These are phyloP conservation scores for Hyperopisus bebe DNA, from an alignment of 2,113 vertebrate genomes.

Conservation along the genomic window DNA sequence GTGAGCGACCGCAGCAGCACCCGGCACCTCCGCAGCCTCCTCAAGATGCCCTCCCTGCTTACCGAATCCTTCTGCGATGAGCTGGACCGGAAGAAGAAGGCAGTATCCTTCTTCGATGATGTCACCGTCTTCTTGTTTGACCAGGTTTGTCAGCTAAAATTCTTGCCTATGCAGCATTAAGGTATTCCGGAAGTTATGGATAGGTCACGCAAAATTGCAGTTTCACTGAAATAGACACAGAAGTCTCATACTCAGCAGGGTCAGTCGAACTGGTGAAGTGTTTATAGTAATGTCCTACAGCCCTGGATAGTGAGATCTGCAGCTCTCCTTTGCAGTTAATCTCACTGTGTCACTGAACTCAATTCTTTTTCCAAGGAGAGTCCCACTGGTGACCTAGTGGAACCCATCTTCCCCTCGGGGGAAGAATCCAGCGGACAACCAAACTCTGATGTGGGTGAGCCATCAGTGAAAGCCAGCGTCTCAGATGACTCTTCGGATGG, in stretches of 20 bases:
- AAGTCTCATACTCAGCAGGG: background rate
- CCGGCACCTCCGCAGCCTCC: slow-evolving; percentile 79
- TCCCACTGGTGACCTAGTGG: slow-evolving; percentile 80
- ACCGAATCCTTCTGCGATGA: slow-evolving; percentile 75
- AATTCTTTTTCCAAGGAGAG: slow-evolving; percentile 69
- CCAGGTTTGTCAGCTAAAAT: slow-evolving; percentile 68
- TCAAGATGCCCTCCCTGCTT: slow-evolving; percentile 82
- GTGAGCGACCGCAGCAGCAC: slow-evolving; percentile 80
- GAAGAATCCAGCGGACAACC: slow-evolving; percentile 48
- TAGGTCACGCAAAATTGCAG: background rate
- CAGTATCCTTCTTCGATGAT: slow-evolving; percentile 91
- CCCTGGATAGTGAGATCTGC: background rate
- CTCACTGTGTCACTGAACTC: background rate
- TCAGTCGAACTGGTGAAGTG: background rate
- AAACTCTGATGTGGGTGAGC: slow-evolving; percentile 33
- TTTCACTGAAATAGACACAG: background rate
- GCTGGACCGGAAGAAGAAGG: slow-evolving; percentile 89
- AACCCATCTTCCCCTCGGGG: slow-evolving; percentile 64
- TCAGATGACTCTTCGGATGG: slow-evolving; percentile 40
- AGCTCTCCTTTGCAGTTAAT: background rate
- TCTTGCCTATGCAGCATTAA: background rate
- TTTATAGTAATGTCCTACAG: background rate
- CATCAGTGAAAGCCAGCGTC: slow-evolving; percentile 30
- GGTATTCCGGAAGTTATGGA: background rate
- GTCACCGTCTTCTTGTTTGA: slow-evolving; percentile 98